phyloP scores from a whole-genome alignment of 1,140 invertebrate genomes.

The Arctopsyche grandis region DNA sequence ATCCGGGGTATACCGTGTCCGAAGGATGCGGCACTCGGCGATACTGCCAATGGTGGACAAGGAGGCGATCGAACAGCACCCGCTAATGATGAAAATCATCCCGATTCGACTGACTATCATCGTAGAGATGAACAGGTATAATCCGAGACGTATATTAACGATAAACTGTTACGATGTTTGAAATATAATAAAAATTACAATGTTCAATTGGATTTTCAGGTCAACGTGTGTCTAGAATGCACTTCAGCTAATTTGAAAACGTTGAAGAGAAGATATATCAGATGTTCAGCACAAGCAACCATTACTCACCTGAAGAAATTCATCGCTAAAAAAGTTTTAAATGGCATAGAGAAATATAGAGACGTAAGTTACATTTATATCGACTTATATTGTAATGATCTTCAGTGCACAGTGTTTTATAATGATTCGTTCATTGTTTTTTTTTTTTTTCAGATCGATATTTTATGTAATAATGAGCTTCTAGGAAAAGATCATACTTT shows the following conservation, averaged over 20 bases:
- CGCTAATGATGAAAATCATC: conserved; percentile 72
- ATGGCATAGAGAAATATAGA: conserved; percentile 90
- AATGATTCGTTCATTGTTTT: conserved; percentile 21
- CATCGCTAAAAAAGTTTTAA: conserved; percentile 94
- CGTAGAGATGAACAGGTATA: conserved; percentile 92
- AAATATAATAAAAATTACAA: neutral
- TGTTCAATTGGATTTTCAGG: conserved; percentile 61
- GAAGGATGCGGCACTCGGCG: conserved; percentile 82
- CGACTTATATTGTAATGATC: neutral
- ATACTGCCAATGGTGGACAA: conserved; percentile 64
- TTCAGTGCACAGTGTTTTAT: conserved; percentile 4
- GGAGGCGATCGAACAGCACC: conserved; percentile 73
- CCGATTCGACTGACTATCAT: conserved; percentile 91
- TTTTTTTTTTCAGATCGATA: conserved; percentile 84
- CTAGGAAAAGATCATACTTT: conserved; percentile 98
- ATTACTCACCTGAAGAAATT: conserved; percentile 98
- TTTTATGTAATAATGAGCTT: conserved; percentile 97
- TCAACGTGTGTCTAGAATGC: conserved; percentile 90
- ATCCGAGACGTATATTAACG: neutral
- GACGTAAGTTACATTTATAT: conserved; percentile 77
- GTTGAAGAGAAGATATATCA: conserved; percentile 88
- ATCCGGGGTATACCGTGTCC: conserved; percentile 85
- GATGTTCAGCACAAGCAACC: conserved; percentile 95
- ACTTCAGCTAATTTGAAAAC: conserved; percentile 85
- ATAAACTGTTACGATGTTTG: neutral